Percentiles rank a stretch among this genome's conserved stretches.
Conservation (phyloP, 2,888 invertebrate genomes). For the Kuschelorhynchus macadamiae region DNA sequence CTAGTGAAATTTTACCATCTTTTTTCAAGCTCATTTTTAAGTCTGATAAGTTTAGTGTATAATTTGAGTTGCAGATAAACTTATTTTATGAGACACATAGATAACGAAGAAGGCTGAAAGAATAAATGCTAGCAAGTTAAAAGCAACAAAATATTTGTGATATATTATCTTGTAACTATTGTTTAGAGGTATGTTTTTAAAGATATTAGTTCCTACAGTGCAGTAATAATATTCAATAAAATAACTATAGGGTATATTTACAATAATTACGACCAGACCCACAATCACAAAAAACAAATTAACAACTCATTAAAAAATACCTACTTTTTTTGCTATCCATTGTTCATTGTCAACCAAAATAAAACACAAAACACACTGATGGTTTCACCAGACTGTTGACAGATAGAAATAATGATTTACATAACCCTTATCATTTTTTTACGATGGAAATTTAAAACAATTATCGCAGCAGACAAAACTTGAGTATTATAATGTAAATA, state of each 20-base stretch:
- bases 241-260: too few relatives aligned
- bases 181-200: neutral
- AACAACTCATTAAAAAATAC: neutral
- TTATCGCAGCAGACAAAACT: too few relatives aligned
- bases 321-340: slow-evolving; percentile 45
- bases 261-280: neutral
- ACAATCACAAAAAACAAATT: slow-evolving; percentile 7
- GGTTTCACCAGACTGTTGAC: too few relatives aligned
- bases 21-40: slow-evolving; percentile 59
- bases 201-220: neutral
- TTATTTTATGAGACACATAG: slow-evolving; percentile 17
- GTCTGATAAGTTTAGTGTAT: neutral
- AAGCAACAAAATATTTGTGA: neutral
- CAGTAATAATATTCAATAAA: neutral
- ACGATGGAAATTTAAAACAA: too few relatives aligned
- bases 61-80: slow-evolving; percentile 24
- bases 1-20: slow-evolving; percentile 66
- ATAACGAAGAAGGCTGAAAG: slow-evolving; percentile 27
- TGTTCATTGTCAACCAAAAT: slow-evolving; percentile 21
- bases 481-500: too few relatives aligned
- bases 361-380: too few relatives aligned
- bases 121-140: slow-evolving; percentile 18
- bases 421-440: too few relatives aligned
- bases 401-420: too few relatives aligned
- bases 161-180: neutral